Conservation (phyloP, 2,113 vertebrate species). For the Anguilla rostrata region DNA sequence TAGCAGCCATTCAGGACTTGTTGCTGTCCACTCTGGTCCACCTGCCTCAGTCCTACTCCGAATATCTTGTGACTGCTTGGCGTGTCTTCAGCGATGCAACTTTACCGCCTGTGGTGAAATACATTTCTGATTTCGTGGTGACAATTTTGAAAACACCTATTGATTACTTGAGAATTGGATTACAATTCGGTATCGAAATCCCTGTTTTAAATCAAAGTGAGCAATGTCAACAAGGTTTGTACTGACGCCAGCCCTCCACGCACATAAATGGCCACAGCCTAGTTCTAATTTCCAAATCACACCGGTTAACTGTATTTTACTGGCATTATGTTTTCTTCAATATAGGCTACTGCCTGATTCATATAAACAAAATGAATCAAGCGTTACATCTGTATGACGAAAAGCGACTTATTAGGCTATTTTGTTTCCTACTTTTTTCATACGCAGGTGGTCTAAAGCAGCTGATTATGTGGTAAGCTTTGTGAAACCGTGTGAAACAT, state of each 20-base stretch:
- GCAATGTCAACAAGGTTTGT: conserved; percentile 67
- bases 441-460: conserved; percentile 75
- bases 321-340: neutral
- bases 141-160: conserved; percentile 51
- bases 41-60: conserved; percentile 48
- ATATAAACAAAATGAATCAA: neutral
- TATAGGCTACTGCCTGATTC: neutral
- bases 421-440: conserved; percentile 22
- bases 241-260: neutral
- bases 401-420: neutral
- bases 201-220: conserved; percentile 55
- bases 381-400: neutral
- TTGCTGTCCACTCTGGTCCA: conserved; percentile 46
- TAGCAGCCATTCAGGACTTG: conserved; percentile 46
- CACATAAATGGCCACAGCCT: neutral
- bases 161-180: conserved; percentile 58
- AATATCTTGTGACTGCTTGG: conserved; percentile 41
- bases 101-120: conserved; percentile 44
- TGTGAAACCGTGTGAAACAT: neutral
- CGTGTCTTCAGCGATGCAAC: conserved; percentile 47
- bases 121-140: conserved; percentile 42
- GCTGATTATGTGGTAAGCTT: conserved; percentile 76
- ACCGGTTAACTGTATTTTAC: neutral
- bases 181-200: conserved; percentile 63
- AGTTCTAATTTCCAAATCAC: neutral